These are phyloP conservation scores for Zelostemma sp. DNA, from an alignment of 1,140 invertebrate species.

Conservation along the genomic window DNA sequence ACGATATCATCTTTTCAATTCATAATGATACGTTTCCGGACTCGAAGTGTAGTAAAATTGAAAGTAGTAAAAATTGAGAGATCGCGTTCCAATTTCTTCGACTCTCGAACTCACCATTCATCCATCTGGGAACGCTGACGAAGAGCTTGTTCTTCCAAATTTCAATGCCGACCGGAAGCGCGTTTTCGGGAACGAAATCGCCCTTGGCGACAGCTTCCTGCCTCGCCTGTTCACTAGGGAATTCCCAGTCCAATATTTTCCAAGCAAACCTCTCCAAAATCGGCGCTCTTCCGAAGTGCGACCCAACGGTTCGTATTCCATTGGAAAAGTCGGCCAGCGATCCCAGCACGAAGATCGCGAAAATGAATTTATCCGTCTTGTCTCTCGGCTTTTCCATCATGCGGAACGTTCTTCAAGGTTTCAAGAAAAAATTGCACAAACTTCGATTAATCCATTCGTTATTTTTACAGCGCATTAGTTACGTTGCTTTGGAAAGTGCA, in stretches of 20 bases:
- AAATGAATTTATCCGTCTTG: conserved; percentile 2
- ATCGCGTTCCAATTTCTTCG: too few species aligned
- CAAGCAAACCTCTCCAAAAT: conserved; percentile 80
- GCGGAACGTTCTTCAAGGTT: neutral
- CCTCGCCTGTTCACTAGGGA: conserved; percentile 73
- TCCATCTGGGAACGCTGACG: conserved; percentile 83
- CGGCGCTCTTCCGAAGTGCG: conserved; percentile 60
- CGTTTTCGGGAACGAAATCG: conserved; percentile 79
- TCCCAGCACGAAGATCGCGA: conserved; percentile 22
- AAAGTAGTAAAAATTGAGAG: too few species aligned
- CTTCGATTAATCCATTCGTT: neutral
- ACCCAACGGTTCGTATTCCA: conserved; percentile 37
- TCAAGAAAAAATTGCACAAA: neutral
- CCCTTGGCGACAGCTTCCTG: conserved; percentile 75
- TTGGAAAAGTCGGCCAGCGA: conserved; percentile 9
- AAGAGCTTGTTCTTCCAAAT: conserved; percentile 83
- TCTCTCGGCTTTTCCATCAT: neutral
- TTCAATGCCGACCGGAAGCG: conserved; percentile 83
- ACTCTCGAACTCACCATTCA: conserved; percentile 68
- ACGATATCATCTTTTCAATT: too few species aligned
- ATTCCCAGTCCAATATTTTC: conserved; percentile 82
- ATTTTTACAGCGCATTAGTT: too few species aligned
- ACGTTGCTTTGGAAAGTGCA: neutral
- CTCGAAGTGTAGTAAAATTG: too few species aligned
- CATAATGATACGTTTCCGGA: too few species aligned